phyloP scores from a whole-genome alignment of 92 coral and sea anemone genomes.

The Muricea muricata region DNA sequence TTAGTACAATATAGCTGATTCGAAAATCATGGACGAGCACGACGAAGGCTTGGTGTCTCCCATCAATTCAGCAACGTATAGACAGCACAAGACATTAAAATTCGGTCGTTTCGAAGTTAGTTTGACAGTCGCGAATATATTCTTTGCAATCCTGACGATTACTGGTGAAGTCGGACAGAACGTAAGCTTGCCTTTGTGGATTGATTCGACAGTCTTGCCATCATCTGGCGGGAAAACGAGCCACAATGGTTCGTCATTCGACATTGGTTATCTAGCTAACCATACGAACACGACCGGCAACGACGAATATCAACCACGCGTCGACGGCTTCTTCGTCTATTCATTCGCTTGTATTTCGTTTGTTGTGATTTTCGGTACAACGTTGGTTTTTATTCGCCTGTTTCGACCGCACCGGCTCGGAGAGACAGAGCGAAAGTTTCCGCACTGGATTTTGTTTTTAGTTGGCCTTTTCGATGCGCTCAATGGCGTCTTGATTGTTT shows the following conservation, averaged over 20 bases:
- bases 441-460: conserved; percentile 64
- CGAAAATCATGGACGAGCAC: too few species aligned
- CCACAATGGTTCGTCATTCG: neutral
- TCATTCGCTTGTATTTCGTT: conserved; percentile 72
- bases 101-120: conserved; percentile 52
- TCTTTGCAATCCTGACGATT: conserved; percentile 65
- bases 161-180: conserved; percentile 72
- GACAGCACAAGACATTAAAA: conserved; percentile 13
- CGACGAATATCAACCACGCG: neutral
- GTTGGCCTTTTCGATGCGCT: conserved; percentile 79
- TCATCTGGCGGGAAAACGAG: neutral
- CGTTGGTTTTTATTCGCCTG: neutral
- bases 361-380: conserved; percentile 76
- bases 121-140: conserved; percentile 62
- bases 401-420: conserved; percentile 67
- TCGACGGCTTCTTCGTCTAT: conserved; percentile 81
- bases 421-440: conserved; percentile 71
- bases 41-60: too few species aligned
- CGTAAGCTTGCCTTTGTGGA: conserved; percentile 80
- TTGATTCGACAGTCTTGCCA: conserved; percentile 65
- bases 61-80: conserved; percentile 1
- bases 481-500: conserved; percentile 76
- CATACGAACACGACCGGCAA: neutral
- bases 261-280: neutral
- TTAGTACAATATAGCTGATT: too few species aligned